Percentiles rank a stretch among this genome's conserved stretches.
Evolutionary conservation across 2,888 invertebrate species (phyloP).

Genomic region (Agrypnus murinus): DNA sequence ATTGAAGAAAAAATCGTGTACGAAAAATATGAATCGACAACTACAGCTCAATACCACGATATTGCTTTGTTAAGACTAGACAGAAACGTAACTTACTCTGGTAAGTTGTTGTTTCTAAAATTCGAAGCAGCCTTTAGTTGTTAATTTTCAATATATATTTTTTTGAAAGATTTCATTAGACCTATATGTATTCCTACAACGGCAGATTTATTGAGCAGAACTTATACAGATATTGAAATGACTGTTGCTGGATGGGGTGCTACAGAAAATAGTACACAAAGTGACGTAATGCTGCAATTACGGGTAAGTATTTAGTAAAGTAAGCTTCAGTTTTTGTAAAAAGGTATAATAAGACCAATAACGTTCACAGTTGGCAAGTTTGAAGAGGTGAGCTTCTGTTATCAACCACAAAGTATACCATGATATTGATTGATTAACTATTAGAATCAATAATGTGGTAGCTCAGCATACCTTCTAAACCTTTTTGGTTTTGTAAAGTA

Average conservation of each 20-base stretch:
- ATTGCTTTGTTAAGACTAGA: conserved; percentile 81
- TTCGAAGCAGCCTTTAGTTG: too few relatives aligned
- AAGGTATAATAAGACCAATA: too few relatives aligned
- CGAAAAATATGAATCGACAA: conserved; percentile 76
- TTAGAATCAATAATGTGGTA: too few relatives aligned
- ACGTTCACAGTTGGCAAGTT: too few relatives aligned
- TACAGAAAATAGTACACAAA: conserved; percentile 73
- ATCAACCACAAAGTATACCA: too few relatives aligned
- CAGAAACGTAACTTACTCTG: conserved; percentile 73
- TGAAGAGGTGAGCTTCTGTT: too few relatives aligned
- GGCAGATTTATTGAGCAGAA: conserved; percentile 63
- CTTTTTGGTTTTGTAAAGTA: too few relatives aligned
- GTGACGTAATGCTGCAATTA: conserved; percentile 73
- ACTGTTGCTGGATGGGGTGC: conserved; percentile 80
- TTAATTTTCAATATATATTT: too few relatives aligned
- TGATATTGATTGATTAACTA: too few relatives aligned
- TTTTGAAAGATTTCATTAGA: conserved; percentile 74
- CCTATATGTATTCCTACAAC: conserved; percentile 77
- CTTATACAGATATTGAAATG: conserved; percentile 71
- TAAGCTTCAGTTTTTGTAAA: too few relatives aligned
- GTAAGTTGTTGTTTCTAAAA: too few relatives aligned
- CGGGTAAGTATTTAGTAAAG: conserved; percentile 56
- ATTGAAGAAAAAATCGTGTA: conserved; percentile 80
- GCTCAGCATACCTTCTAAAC: too few relatives aligned
- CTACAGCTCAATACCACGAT: conserved; percentile 79